A percentile compares a stretch with the other conserved stretches of the same genome.
Evolutionary conservation across 2,113 vertebrate species (phyloP).

Genomic region (Gopherus evgoodei): DNA sequence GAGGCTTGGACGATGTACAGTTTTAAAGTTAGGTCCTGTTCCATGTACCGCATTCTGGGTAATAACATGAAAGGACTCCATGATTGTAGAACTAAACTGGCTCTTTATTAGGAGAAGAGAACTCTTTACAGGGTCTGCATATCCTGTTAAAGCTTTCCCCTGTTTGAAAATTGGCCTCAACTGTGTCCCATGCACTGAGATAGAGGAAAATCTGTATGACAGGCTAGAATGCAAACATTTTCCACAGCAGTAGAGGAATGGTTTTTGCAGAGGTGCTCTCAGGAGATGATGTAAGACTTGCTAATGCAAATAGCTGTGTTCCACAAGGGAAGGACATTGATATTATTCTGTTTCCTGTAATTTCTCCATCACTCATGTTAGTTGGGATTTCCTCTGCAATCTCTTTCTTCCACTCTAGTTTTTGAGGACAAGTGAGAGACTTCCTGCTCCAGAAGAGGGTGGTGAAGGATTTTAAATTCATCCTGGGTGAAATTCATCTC

Average conservation of each 20-base stretch:
- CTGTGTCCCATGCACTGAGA: not conserved
- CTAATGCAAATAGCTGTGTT: too few species aligned
- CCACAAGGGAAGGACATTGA: not conserved
- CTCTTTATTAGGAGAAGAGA: not conserved
- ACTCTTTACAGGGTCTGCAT: too few species aligned
- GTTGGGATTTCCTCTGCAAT: not conserved
- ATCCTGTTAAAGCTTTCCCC: not conserved
- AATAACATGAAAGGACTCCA: not conserved
- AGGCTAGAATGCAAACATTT: not conserved
- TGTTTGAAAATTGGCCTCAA: rapidly evolving
- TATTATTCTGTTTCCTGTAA: rapidly evolving
- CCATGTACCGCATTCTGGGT: not conserved
- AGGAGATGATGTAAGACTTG: not conserved
- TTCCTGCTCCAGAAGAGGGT: not conserved
- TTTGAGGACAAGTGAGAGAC: rapidly evolving
- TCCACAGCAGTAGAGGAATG: not conserved
- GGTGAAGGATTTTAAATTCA: rapidly evolving
- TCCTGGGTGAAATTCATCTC: rapidly evolving
- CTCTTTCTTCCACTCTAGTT: not conserved
- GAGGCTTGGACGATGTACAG: not conserved
- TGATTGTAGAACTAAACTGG: not conserved
- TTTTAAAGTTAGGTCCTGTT: not conserved
- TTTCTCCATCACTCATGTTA: rapidly evolving
- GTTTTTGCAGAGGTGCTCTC: not conserved
- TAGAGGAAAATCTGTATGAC: not conserved